Base-by-base conservation (phyloP, 2,797 vertebrate species). In the Pyrocephalus nanus region DNA sequence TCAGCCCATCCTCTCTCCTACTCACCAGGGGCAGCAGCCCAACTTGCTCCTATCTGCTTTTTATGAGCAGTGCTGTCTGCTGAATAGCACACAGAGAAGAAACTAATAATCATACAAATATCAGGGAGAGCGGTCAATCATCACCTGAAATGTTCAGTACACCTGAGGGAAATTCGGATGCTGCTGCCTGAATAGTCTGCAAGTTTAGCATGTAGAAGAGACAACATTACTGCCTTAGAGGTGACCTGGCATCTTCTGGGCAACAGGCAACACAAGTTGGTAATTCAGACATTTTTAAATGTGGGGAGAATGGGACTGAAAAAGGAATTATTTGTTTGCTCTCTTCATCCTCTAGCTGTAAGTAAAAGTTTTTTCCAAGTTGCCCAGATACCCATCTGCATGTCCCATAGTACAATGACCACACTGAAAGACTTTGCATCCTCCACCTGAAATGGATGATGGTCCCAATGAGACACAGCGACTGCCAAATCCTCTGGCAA, bases 1-100 rank as follows among this genome's bases (percentile, higher is more conserved):
- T 98, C 98, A 98, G 96, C 92, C 78, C 94, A 87, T 91, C 76
- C 75, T 92, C 95, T 94, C 83, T 78, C 67, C 93, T 84, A 66
- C 93, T 93, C 95, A 88, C 80, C 48, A 88, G 94, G 86, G 97
- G 94, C 53, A 74, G 77, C 80, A 94, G 93, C 90, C 95, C 93
- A 92, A 73, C 96, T 93, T 85, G 88, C 76, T 95, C 92, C 93
- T 90, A 73, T 96, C 92, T 73, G 83, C 76, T 93, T 96, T 97
- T 97, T 97, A 97, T 14, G 96, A 96, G 93, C 91, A 51, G 58
- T 19, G 82, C 83, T 92, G 94, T 61, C 92, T 80, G n/a, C 77
- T 50, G 93, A 95, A 94, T 78, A 82, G 94, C 85, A 95, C 65
- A 51, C 40, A 80, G 86, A 95, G 91, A 89, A 69, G 91, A 88